phyloP scores from a whole-genome alignment of 2,888 invertebrate species.

The Polylopha cassiicola region DNA sequence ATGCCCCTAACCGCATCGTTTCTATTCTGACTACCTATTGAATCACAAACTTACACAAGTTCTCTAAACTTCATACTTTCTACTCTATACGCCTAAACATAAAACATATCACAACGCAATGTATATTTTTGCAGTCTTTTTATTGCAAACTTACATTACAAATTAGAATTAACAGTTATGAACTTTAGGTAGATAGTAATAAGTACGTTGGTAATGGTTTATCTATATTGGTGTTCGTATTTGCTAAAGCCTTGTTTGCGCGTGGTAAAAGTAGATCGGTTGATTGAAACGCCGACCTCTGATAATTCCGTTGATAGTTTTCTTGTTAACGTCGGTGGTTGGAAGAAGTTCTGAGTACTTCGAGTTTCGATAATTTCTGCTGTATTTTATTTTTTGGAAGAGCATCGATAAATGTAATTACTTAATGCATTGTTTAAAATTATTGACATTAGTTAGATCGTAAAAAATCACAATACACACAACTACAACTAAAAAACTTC shows the following conservation, averaged over 20 bases:
- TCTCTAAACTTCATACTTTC: slow-evolving; percentile 18
- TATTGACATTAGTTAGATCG: no score
- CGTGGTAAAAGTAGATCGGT: slow-evolving; percentile 52
- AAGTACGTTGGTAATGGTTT: not conserved
- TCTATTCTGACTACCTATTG: slow-evolving; percentile 22
- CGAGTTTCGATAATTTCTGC: not conserved
- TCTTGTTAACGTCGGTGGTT: slow-evolving; percentile 60
- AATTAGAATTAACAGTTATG: not conserved
- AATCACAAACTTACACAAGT: not conserved
- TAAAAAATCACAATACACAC: no score
- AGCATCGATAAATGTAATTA: no score
- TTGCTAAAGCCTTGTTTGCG: slow-evolving; percentile 53
- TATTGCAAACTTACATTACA: no score
- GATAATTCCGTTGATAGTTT: slow-evolving; percentile 70
- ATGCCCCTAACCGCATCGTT: slow-evolving; percentile 44
- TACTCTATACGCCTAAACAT: slow-evolving; percentile 19
- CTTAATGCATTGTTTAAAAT: no score
- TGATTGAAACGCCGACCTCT: slow-evolving; percentile 66
- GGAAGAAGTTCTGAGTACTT: slow-evolving; percentile 30
- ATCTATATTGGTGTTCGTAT: slow-evolving; percentile 30
- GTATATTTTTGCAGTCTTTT: no score
- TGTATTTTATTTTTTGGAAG: not conserved
- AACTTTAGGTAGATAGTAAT: slow-evolving; percentile 3
- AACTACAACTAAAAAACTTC: no score
- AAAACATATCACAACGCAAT: slow-evolving; percentile 23